phyloP scores from a whole-genome alignment of 1,140 invertebrate species.

The Gonioctena quinquepunctata region DNA sequence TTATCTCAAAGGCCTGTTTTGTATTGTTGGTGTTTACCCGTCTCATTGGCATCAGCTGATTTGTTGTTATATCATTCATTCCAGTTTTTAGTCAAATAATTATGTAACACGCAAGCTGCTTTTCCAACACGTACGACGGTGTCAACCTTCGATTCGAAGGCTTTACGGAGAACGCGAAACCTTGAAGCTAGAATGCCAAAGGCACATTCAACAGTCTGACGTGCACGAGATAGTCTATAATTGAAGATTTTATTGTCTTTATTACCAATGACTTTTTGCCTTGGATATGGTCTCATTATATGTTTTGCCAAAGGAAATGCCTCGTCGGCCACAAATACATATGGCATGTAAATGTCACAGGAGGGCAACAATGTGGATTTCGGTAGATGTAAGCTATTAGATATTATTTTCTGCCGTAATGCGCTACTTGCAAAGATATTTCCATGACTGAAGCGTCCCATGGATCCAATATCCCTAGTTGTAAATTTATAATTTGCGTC shows the following conservation, averaged over 20 bases:
- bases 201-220: not conserved
- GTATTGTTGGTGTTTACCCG: no score
- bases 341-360: no score
- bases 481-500: constrained; percentile 48
- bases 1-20: no score
- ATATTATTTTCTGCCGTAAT: constrained; percentile 5
- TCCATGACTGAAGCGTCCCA: constrained; percentile 13
- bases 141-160: constrained; percentile 50
- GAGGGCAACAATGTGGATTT: no score
- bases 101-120: constrained; percentile 47
- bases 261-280: not conserved
- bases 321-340: not conserved
- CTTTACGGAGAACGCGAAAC: constrained; percentile 40
- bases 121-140: constrained; percentile 43
- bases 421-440: constrained; percentile 12
- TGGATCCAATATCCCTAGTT: constrained; percentile 37
- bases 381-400: constrained; percentile 9
- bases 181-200: constrained; percentile 7
- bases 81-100: constrained; percentile 21
- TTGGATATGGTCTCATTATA: constrained; percentile 9
- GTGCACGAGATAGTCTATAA: not conserved
- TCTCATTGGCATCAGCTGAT: no score
- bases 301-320: not conserved
- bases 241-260: not conserved
- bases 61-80: no score